A percentile compares a stretch with the other conserved stretches of the same genome.
phyloP scores from a whole-genome alignment of 2,888 invertebrate genomes.

The Calephelis perditalis region DNA sequence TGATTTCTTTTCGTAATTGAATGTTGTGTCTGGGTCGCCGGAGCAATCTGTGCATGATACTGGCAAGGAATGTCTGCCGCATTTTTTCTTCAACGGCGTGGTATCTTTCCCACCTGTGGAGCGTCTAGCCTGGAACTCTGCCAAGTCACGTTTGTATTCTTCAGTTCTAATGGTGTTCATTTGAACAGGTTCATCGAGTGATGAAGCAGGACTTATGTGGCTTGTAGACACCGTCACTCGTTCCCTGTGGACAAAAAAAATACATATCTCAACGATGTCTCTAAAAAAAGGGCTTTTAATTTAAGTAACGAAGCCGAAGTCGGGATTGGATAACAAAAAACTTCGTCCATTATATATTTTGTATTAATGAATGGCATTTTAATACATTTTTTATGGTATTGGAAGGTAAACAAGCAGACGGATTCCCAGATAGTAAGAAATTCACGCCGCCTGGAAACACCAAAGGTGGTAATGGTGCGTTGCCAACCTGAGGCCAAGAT shows the following conservation, averaged over 20 bases:
- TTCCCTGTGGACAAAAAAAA: conserved; percentile 46
- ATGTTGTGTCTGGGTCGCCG: conserved; percentile 55
- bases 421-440: no score
- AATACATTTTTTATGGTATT: no score
- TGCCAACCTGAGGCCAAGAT: no score
- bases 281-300: no score
- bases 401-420: no score
- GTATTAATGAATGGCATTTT: no score
- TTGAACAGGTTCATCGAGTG: conserved; percentile 37
- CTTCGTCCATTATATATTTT: no score
- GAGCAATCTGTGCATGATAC: conserved; percentile 63
- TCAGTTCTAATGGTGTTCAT: conserved; percentile 68
- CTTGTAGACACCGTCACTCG: conserved; percentile 62
- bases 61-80: conserved; percentile 61
- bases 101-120: conserved; percentile 49
- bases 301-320: no score
- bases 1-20: conserved; percentile 68
- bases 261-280: no score
- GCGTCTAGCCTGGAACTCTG: conserved; percentile 69
- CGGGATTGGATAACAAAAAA: no score
- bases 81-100: conserved; percentile 59
- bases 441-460: no score
- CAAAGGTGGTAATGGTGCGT: no score
- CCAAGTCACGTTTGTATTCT: conserved; percentile 67
- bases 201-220: conserved; percentile 43